phyloP scores from a whole-genome alignment of 2,113 vertebrate species.

The Colistium nudipinnis region DNA sequence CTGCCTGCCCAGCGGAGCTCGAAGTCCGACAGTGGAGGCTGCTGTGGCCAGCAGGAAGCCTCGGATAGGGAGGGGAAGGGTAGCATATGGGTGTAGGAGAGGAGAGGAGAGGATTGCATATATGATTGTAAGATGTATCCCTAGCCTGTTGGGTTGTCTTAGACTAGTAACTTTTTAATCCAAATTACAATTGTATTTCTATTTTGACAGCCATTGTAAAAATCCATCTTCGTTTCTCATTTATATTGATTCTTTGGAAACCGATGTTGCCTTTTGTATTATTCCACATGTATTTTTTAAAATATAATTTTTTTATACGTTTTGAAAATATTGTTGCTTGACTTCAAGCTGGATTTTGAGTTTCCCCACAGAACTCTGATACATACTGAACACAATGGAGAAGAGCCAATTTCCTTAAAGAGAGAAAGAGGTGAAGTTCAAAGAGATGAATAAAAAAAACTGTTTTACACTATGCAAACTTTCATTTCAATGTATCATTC shows the following conservation, averaged over 20 bases:
- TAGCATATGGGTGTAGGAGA: slow-evolving; percentile 86
- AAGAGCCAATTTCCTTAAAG: background rate
- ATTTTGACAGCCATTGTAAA: slow-evolving; percentile 49
- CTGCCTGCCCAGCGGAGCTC: slow-evolving; percentile 68
- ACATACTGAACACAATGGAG: background rate
- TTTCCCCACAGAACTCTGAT: background rate
- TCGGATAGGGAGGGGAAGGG: slow-evolving; percentile 75
- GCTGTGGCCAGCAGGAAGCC: slow-evolving; percentile 70
- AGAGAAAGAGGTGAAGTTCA: background rate
- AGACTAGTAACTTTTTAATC: background rate
- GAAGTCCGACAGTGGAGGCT: slow-evolving; percentile 48
- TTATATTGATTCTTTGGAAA: slow-evolving; percentile 25
- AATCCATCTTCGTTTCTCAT: slow-evolving; percentile 43
- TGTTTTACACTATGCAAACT: too few relatives aligned
- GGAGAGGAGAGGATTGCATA: background rate
- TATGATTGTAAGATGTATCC: slow-evolving; percentile 28
- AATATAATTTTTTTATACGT: slow-evolving; percentile 50
- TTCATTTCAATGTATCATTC: too few relatives aligned
- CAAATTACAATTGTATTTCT: slow-evolving; percentile 13
- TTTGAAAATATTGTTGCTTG: slow-evolving; percentile 55
- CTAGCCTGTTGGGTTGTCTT: background rate
- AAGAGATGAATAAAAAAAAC: background rate
- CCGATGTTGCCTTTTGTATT: slow-evolving; percentile 19
- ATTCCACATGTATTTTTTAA: slow-evolving; percentile 41
- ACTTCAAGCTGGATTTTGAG: background rate